Evolutionary conservation across 2,797 vertebrate species (phyloP).

Genomic region (Triplophysa bombifrons): DNA sequence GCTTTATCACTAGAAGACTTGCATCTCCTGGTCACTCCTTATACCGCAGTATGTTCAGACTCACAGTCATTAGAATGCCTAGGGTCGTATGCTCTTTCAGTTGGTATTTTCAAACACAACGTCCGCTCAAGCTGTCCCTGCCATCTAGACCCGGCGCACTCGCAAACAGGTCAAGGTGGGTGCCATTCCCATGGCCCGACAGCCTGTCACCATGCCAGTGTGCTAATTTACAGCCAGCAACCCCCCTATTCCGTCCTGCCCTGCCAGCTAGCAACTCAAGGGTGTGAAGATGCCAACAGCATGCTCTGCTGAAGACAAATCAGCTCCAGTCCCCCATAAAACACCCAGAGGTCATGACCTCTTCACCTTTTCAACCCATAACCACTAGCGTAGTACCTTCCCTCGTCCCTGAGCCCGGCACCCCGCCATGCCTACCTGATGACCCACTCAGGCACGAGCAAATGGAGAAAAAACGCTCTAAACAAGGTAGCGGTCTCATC

Average conservation of each 20-base stretch:
- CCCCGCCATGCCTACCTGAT: conserved; percentile 53
- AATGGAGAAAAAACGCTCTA: conserved; percentile 34
- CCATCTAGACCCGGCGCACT: conserved; percentile 65
- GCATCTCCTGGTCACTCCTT: not conserved
- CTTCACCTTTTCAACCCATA: conserved; percentile 79
- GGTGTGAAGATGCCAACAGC: conserved; percentile 74
- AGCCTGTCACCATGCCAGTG: conserved; percentile 69
- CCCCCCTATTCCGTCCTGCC: conserved; percentile 51
- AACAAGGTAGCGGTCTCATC: conserved; percentile 61
- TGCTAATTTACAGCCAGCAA: conserved; percentile 72
- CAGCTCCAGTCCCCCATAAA: conserved; percentile 73
- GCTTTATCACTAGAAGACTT: not conserved
- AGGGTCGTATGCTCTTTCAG: conserved; percentile 15
- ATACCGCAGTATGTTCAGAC: not conserved
- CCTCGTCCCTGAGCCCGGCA: conserved; percentile 30
- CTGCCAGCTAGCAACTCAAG: conserved; percentile 58
- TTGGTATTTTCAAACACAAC: conserved; percentile 40
- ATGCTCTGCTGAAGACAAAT: conserved; percentile 78
- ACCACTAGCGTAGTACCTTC: conserved; percentile 58
- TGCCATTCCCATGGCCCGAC: conserved; percentile 65
- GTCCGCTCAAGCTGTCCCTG: conserved; percentile 45
- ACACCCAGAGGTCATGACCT: conserved; percentile 77
- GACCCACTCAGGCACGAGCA: conserved; percentile 50
- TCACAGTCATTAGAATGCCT: conserved; percentile 39
- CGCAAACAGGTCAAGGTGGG: conserved; percentile 73